Evolutionary conservation across 2,113 vertebrate genomes (phyloP).

Genomic region (Larimichthys polyactis): DNA sequence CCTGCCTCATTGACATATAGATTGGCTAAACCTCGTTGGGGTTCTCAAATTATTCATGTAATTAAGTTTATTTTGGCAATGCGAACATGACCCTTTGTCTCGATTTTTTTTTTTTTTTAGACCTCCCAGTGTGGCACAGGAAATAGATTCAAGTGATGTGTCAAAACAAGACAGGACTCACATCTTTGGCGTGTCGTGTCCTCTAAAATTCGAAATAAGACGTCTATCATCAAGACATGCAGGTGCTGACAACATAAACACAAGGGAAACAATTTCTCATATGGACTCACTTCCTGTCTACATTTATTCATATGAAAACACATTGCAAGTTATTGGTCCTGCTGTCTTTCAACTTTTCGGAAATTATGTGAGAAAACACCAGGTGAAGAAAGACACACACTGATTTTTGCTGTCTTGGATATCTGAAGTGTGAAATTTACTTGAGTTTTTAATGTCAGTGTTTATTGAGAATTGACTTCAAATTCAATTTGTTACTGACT

Average conservation of each 20-base stretch:
- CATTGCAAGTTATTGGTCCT: neutral
- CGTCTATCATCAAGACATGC: neutral
- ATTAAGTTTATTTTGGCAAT: conserved; percentile 75
- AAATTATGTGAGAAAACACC: neutral
- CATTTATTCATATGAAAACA: neutral
- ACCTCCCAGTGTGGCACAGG: conserved; percentile 16
- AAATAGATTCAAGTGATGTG: conserved; percentile 27
- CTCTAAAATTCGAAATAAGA: conserved; percentile 2
- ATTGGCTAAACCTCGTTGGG: conserved; percentile 72
- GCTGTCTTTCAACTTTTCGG: neutral
- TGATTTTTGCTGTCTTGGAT: neutral
- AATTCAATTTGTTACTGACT: neutral
- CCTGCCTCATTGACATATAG: conserved; percentile 69
- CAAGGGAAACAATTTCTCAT: neutral
- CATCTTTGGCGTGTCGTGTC: neutral
- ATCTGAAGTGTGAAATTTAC: neutral
- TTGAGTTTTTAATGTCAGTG: neutral
- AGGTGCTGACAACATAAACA: neutral
- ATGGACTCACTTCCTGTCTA: neutral
- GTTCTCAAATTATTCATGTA: conserved; percentile 75
- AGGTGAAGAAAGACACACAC: neutral
- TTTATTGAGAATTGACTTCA: neutral
- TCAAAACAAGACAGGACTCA: conserved; percentile 15
- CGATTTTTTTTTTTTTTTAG: conserved; percentile 40
- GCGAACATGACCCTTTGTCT: conserved; percentile 62